Evolutionary conservation across 2,888 invertebrate genomes (phyloP), one percentile per base, ranked within the genome.

Genomic region (Punctoribates punctum): DNA sequence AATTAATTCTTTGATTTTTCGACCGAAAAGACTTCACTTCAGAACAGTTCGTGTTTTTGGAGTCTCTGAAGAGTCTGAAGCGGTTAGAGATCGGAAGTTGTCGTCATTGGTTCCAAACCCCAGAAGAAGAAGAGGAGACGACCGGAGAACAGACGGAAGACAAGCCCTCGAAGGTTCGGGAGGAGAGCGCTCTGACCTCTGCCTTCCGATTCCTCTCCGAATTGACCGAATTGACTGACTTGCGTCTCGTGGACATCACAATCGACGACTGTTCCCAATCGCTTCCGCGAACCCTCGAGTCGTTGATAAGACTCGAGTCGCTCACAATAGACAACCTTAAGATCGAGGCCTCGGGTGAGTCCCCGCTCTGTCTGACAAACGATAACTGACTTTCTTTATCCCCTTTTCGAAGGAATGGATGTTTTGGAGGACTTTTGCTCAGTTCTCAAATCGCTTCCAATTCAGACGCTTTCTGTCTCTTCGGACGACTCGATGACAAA

Each of bases 1-100:
- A 72, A 34, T 38, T 75, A 13, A 38, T 72, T 11, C 34, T 34
- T 34, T 34, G 34, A 6, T 34, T 34, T 34, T n/a, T n/a, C n/a
- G n/a, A n/a, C n/a, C n/a, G n/a, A n/a, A n/a, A n/a, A 62, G 62
- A 62, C n/a, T 29, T 62, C 1, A 62, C 29, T 13, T 17, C 34
- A 23, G 76, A 76, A 25, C 73, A 76, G 25, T 76, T 76, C 29
- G 29, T 29, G 13, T 76, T 76, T 27, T 74, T 76, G 51, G 51
- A n/a, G 13, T 9, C 65, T 38, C 38, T 51, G 9, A 27, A 25
- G 15, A 20, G 34, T n/a, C 29, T 78, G 27, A 51, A 70, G 6
- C 38, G 46, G 25, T 48, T 78, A 11, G 77, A 77, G 51, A 70
- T 78, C 42, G 78, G 78, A 5, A 65, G 65, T 20, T 78, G 78